Base-by-base conservation (phyloP, 1,140 invertebrate species). In the Vanessa tameamea region DNA sequence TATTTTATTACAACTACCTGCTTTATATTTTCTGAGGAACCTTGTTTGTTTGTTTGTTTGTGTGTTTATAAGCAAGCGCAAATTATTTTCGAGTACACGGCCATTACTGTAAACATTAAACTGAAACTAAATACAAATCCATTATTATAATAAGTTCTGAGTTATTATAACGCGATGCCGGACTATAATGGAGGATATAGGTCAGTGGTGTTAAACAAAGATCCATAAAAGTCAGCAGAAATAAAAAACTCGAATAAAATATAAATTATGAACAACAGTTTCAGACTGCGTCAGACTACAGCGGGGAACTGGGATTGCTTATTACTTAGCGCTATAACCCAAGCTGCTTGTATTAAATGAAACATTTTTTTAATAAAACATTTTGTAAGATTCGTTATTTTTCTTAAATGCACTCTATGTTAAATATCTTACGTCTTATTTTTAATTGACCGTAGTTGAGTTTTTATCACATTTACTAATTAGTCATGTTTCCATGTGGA, bases 121-220 rank as follows among this genome's bases (percentile, higher is more conserved):
- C 55, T 59, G 6, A 61, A 61, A 14, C 12, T 61, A 37, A 57
- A 23, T 51, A 43, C 23, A 66, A 20, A 66, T 66, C 13, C 16
- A 66, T 26, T 51, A 50, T 66, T 51, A 26, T 37, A 66, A 66
- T 50, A 51, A 66, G 8, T 50, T 51, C 47, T 51, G 13, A 6
- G 26, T 50, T 66, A 31, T 51, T 66, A 51, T 51, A 50, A 66
- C 64, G 64, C 13, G 23, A 50, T 50, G 23, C 53, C 31, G 31
- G 57, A 61, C 57, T 31, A 51, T 51, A 51, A 66, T 26, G 20
- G 13, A 66, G 64, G 47, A 66, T 51, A 66, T 50, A 66, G 64
- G 64, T 66, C 64, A 66, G 20, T 66, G 47, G 64, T 47, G 47
- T 50, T 50, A 48, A 66, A 66, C 64, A 66, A 66, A 66, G 64